Evolutionary conservation across 1,140 invertebrate species (phyloP), one percentile per base, ranked within the genome.

Genomic region (Brachionus rubens): DNA sequence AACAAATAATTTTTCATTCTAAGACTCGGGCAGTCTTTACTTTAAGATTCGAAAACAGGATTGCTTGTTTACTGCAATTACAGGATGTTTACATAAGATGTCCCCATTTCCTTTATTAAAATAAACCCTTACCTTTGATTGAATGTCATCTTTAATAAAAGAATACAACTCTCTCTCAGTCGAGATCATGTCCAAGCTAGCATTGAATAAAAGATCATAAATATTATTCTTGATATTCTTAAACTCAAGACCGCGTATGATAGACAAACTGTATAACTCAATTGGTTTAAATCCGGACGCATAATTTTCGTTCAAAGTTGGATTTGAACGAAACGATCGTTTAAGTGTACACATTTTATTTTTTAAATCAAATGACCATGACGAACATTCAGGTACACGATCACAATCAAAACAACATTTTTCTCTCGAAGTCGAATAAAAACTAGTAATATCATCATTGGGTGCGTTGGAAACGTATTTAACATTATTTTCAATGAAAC

Each of bases 401-500:
- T 72, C 19, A 41, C 68, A 72, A 36, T 30, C 47, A 30, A 72
- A 48, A 28, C 68, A 72, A 24, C 68, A 72, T 41, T 30, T 48
- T 7, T 72, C 68, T 50, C 40, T 72, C 6, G 46, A 30, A 3
- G 14, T 1, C 1, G 68, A 50, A 30, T 30, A 33, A 26, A 72
- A 72, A 9, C 19, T 19, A 14, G 40, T 16, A 19, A 72, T n/a
- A 21, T 50, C 68, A 21, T 72, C 68, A 19, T 72, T 16, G 7
- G 16, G 1, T 4, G 19, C 9, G 10, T 50, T 12, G 24, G 59
- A 65, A 14, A 43, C 4, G 24, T 72, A 72, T 10, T 54, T 48
- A 4, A 72, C 24, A 54, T 54, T 72, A 3, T 21, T 52, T n/a
- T 72, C 68, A 21, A 72, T 54, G 26, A 72, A 72, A 54, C 68